These are phyloP conservation scores for Limnodromus scolopaceus DNA, from an alignment of 2,797 vertebrate genomes.

Conservation along the genomic window DNA sequence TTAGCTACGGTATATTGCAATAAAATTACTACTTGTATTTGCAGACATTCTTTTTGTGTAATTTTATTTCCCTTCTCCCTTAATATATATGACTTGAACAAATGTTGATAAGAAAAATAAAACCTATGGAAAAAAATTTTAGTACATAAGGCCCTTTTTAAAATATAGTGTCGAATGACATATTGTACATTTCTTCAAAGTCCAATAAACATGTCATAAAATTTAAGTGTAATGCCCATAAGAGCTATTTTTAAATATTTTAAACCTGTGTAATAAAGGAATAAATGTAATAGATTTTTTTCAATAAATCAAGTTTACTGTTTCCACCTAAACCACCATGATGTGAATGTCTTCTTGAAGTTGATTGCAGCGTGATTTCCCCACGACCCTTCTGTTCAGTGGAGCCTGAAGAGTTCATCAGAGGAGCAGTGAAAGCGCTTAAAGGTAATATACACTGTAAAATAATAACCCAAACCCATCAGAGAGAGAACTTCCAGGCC, in stretches of 20 bases:
- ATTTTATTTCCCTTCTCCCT: slow-evolving; percentile 72
- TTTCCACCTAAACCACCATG: slow-evolving; percentile 79
- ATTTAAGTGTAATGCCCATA: slow-evolving; percentile 69
- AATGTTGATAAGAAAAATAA: slow-evolving; percentile 77
- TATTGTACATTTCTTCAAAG: slow-evolving; percentile 67
- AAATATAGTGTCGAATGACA: slow-evolving; percentile 68
- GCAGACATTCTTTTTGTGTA: slow-evolving; percentile 81
- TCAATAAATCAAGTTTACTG: slow-evolving; percentile 96
- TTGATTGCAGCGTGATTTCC: not conserved
- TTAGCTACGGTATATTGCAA: slow-evolving; percentile 85
- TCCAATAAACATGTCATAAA: slow-evolving; percentile 40
- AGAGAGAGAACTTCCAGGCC: not conserved
- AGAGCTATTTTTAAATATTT: slow-evolving; percentile 84
- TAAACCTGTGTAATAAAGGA: slow-evolving; percentile 92
- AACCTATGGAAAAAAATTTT: slow-evolving; percentile 72
- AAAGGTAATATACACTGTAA: not conserved
- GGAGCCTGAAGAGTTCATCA: not conserved
- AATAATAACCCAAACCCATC: not conserved
- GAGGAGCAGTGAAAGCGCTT: not conserved
- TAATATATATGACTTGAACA: slow-evolving; percentile 88
- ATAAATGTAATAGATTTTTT: slow-evolving; percentile 87
- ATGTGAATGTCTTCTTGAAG: slow-evolving; percentile 74
- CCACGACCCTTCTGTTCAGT: not conserved
- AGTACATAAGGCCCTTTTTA: slow-evolving; percentile 74
- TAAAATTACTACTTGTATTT: slow-evolving; percentile 86